Conservation (phyloP, 2,797 vertebrate species). For the Pterois miles region DNA sequence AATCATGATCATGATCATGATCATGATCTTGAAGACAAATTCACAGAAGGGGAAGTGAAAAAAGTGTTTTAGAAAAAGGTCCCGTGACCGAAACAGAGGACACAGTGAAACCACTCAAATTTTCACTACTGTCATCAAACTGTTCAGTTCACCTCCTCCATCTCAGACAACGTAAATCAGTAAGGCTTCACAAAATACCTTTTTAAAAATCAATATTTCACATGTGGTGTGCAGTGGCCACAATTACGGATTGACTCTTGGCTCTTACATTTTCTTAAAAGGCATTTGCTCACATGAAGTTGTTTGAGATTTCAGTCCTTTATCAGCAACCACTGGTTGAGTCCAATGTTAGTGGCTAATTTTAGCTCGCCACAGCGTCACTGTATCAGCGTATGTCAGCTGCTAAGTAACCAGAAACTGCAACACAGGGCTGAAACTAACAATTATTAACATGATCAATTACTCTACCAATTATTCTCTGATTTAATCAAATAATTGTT, state of each 20-base stretch:
- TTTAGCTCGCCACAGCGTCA: background rate
- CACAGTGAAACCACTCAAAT: background rate
- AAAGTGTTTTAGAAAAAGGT: background rate
- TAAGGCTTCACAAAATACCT: background rate
- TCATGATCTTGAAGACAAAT: constrained; percentile 19
- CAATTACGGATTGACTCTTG: background rate
- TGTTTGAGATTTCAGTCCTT: background rate
- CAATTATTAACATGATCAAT: background rate
- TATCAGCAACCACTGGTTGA: background rate
- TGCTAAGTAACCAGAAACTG: background rate
- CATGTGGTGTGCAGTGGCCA: background rate
- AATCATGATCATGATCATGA: constrained; percentile 40
- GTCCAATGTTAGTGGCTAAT: background rate
- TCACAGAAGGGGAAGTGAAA: constrained; percentile 29
- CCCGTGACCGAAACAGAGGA: background rate
- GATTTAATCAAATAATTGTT: background rate
- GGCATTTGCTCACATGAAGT: background rate
- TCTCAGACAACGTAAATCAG: constrained; percentile 15
- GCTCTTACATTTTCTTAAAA: background rate
- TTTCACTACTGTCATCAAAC: background rate
- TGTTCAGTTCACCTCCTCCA: background rate
- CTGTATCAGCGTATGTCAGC: background rate
- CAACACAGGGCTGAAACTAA: background rate
- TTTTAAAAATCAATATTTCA: constrained; percentile 20
- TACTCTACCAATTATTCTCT: background rate